Base-by-base conservation (phyloP, 2,888 invertebrate genomes). In the Coronaproctus castanopsis region DNA sequence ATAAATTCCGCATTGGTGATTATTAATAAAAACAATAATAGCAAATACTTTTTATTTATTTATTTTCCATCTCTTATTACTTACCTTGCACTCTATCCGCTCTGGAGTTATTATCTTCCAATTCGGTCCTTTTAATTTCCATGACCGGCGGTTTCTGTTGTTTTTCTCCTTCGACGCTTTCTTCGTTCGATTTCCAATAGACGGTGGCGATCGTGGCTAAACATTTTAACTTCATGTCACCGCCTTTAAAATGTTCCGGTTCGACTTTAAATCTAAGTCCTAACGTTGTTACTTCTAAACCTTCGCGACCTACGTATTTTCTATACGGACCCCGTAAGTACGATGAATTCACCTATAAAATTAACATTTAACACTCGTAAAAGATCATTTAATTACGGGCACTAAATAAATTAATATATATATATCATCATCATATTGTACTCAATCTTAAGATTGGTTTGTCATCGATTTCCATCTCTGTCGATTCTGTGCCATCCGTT, bases 171-270 rank as follows among this genome's bases (percentile, higher is more conserved):
- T 86, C 85, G 57, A 88, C 86, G 68, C 87, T 87, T 71, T 88
- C 86, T 71, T 89, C 89, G 73, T 89, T 88, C 71, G 84, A 87
- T 66, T 84, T 79, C 82, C 85, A 85, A 73, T 89, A 89, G 53
- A 89, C 82, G 49, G 85, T 84, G 60, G 85, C 86, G 72, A 89
- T 88, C 67, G 85, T 87, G 62, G 89, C 88, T 70, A 87, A 78
- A 75, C 89, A 90, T 78, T 87, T 89, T 68, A 89, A 77, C 74
- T 88, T 89, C 76, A 90, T 79, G 74, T 87, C 87, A 70, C 87
- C 87, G 68, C 68, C 80, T 71, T 81, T 81, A 76, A 89, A 88
- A 75, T 89, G 87, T 72, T 83, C 82, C 66, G 78, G 78, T 68
- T 81, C 81, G 66, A 87, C 87, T 70, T 81, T 80, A 72, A 89